Base-by-base conservation (phyloP, 2,113 vertebrate genomes). In the Junco hyemalis region DNA sequence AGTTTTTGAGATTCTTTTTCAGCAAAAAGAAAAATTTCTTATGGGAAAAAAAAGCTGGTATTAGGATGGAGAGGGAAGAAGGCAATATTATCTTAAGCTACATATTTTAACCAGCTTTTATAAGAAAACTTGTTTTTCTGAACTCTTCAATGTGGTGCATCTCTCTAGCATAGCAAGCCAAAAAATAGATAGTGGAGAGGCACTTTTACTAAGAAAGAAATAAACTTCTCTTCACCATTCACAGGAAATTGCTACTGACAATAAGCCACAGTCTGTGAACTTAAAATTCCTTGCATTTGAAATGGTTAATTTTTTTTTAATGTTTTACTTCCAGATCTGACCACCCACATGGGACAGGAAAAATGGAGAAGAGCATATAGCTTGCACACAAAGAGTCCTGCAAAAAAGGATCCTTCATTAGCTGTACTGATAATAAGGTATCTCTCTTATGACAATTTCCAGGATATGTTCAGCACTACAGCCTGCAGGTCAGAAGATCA, bases 221-320 rank as follows among this genome's bases (percentile, higher is more conserved):
- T 79, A 85, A 36, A 12, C 4, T 22, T 35, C 64, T 66, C 61
- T 83, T 88, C 88, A 88, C n/a, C 60, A 86, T 93, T 91, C 92
- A 90, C 68, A 86, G 93, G 90, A 96, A 90, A 94, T 86, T 63
- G 40, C 78, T 78, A 78, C 68, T 92, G 90, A 96, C 88, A 96
- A 84, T 78, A 56, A 88, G 68, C 47, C 79, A 80, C 71, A 87
- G 93, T 29, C 69, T 81, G 64, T 88, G 90, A 94, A 92, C 80
- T 83, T 69, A 70, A 93, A 90, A 97, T 94, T 95, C 95, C 90
- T 94, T 90, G 85, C 85, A 90, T 95, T 96, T 78, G 79, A 83
- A 95, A 96, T 88, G 87, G 66, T 86, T 87, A 60, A 36, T 45
- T 26, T 72, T 71, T 36, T 73, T 65, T 45, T 14, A 5, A 54